phyloP scores from a whole-genome alignment of 2,888 invertebrate genomes.

The Nomada ferruginata region DNA sequence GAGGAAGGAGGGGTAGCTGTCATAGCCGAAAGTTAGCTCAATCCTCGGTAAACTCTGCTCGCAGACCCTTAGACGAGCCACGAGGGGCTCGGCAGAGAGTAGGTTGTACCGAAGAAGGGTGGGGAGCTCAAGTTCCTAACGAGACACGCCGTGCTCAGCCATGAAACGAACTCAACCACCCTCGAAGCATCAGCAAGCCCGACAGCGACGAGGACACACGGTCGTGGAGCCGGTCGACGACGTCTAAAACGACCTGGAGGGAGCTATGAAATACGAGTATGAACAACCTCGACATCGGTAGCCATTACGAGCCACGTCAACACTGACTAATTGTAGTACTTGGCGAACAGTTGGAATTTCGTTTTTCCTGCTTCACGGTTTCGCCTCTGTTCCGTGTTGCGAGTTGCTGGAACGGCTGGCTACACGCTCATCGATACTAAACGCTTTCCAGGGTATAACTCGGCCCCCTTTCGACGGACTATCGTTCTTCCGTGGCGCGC shows the following conservation, averaged over 20 bases:
- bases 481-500: slow-evolving; percentile 39
- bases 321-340: slow-evolving; percentile 70
- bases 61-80: slow-evolving; percentile 67
- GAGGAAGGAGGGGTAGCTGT: slow-evolving; percentile 53
- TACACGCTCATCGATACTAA: slow-evolving; percentile 31
- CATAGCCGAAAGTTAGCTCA: slow-evolving; percentile 74
- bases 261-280: slow-evolving; percentile 77
- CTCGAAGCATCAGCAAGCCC: slow-evolving; percentile 68
- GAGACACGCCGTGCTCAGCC: slow-evolving; percentile 77
- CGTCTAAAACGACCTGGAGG: slow-evolving; percentile 49
- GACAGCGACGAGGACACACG: slow-evolving; percentile 58
- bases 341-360: slow-evolving; percentile 56
- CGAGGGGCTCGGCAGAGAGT: slow-evolving; percentile 65
- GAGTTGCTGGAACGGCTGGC: background rate
- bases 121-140: slow-evolving; percentile 80
- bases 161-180: slow-evolving; percentile 78
- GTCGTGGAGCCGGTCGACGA: slow-evolving; percentile 34
- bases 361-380: slow-evolving; percentile 48
- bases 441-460: slow-evolving; percentile 46
- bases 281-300: slow-evolving; percentile 66
- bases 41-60: slow-evolving; percentile 70
- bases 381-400: background rate
- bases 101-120: slow-evolving; percentile 61
- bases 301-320: slow-evolving; percentile 61
- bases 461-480: slow-evolving; percentile 46